These are phyloP conservation scores for Belonocnema kinseyi DNA, from an alignment of 1,140 invertebrate genomes.

Conservation along the genomic window DNA sequence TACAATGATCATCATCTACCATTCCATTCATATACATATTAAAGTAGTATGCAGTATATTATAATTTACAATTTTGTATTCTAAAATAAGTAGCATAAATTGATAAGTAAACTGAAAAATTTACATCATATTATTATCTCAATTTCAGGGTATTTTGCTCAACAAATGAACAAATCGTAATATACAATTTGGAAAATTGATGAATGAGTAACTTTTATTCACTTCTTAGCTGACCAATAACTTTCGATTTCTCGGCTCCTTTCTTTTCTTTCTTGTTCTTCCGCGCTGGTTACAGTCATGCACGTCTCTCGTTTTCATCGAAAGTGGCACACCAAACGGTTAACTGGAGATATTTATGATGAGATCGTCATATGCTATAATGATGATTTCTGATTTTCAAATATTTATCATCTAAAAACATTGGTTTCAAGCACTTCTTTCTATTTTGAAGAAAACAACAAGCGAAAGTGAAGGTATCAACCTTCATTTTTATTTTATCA, in stretches of 20 bases:
- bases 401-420: not conserved
- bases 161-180: too few relatives aligned
- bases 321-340: constrained; percentile 12
- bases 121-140: too few relatives aligned
- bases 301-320: constrained; percentile 15
- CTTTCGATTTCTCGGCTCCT: constrained; percentile 27
- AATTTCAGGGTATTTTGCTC: too few relatives aligned
- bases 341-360: constrained; percentile 14
- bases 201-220: not conserved
- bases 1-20: too few relatives aligned
- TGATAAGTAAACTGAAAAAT: too few relatives aligned
- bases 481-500: too few relatives aligned
- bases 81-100: too few relatives aligned
- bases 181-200: not conserved
- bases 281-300: constrained; percentile 16
- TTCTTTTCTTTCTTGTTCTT: constrained; percentile 22
- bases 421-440: constrained; percentile 3
- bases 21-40: too few relatives aligned
- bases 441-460: not conserved
- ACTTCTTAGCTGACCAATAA: not conserved
- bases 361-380: not conserved
- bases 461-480: not conserved
- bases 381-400: constrained; percentile 27
- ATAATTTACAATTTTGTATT: too few relatives aligned
- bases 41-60: too few relatives aligned